Evolutionary conservation across 2,113 vertebrate genomes (phyloP).

Genomic region (Corythaixoides concolor): DNA sequence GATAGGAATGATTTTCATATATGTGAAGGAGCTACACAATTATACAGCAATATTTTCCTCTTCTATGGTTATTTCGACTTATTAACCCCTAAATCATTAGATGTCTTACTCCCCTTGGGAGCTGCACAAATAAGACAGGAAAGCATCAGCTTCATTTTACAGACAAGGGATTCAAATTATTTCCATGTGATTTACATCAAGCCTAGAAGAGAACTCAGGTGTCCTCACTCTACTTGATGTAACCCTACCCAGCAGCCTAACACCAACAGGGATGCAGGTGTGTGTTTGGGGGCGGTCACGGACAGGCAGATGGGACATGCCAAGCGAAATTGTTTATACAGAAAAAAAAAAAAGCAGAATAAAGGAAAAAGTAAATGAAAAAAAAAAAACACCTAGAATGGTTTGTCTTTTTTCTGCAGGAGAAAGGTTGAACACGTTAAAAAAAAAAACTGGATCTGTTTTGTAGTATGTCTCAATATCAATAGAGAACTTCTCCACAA

Average conservation of each 20-base stretch:
- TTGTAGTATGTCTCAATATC: conserved; percentile 99
- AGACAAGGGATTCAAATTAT: background rate
- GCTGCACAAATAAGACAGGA: background rate
- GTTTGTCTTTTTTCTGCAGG: conserved; percentile 89
- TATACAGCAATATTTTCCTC: background rate
- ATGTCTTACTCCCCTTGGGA: background rate
- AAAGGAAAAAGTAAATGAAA: background rate
- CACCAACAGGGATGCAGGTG: background rate
- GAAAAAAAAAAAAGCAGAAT: background rate
- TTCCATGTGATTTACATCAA: background rate
- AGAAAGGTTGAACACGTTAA: conserved; percentile 95
- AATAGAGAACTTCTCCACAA: conserved; percentile 99
- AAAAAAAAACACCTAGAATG: conserved; percentile 78
- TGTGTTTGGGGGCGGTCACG: background rate
- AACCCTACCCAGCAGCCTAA: background rate
- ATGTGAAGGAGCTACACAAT: background rate
- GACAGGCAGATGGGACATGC: background rate
- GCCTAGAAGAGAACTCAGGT: background rate
- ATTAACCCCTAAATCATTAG: background rate
- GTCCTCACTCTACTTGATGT: background rate
- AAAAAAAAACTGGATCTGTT: conserved; percentile 86
- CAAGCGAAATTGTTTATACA: background rate
- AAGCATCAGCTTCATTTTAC: background rate
- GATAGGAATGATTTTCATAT: background rate
- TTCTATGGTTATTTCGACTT: background rate